Conservation (phyloP, 2,888 invertebrate genomes). For the Zeuzera pyrina region DNA sequence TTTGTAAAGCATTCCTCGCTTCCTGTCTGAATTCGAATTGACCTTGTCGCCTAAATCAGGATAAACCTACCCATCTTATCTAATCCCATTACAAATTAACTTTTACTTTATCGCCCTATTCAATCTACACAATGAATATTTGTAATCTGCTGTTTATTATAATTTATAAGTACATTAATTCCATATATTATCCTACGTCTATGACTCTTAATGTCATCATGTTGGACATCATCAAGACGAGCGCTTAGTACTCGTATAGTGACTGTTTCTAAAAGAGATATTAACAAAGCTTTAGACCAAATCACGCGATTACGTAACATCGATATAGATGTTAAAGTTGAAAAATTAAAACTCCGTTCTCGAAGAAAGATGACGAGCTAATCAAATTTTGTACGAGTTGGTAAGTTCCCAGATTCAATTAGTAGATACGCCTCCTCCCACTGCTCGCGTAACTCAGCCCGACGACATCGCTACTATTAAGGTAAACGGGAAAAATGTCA, state of each 20-base stretch:
- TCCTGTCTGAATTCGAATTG: neutral
- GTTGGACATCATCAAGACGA: neutral
- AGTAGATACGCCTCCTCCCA: conserved; percentile 43
- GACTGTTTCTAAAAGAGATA: too few relatives aligned
- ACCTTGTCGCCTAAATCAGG: conserved; percentile 6
- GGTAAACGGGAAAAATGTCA: too few relatives aligned
- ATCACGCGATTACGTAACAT: conserved; percentile 1
- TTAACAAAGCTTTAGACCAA: neutral
- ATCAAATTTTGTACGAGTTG: conserved; percentile 58
- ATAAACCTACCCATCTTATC: conserved; percentile 14
- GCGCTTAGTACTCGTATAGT: too few relatives aligned
- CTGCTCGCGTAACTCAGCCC: conserved; percentile 13
- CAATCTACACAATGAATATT: neutral
- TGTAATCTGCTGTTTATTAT: too few relatives aligned
- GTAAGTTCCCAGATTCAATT: conserved; percentile 63
- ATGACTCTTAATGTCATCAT: too few relatives aligned
- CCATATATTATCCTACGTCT: too few relatives aligned
- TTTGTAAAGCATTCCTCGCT: conserved; percentile 2
- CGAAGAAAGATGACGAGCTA: conserved; percentile 55
- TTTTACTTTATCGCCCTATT: conserved; percentile 11
- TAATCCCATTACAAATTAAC: conserved; percentile 13
- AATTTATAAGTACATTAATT: too few relatives aligned
- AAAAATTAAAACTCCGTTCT: conserved; percentile 42
- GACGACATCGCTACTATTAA: too few relatives aligned
- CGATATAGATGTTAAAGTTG: conserved; percentile 28